Evolutionary conservation across 2,797 vertebrate species (phyloP).

Genomic region (Chromobotia macracanthus): DNA sequence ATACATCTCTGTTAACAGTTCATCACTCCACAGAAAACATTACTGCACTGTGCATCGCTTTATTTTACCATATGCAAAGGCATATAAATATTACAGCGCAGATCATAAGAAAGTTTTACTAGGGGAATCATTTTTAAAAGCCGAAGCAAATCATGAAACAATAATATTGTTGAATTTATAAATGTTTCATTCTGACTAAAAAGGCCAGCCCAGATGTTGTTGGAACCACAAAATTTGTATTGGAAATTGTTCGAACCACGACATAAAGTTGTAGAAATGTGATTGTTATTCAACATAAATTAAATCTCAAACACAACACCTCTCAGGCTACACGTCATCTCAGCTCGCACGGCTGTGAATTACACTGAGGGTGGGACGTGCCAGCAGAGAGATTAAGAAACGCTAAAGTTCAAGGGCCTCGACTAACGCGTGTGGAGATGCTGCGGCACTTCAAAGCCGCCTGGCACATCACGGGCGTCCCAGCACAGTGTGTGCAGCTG

Average conservation of each 20-base stretch:
- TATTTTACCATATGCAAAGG: conserved; percentile 18
- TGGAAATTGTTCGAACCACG: neutral
- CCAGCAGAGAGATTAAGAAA: conserved; percentile 59
- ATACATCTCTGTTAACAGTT: conserved; percentile 30
- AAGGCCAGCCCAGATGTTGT: neutral
- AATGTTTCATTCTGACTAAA: neutral
- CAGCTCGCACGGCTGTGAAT: conserved; percentile 54
- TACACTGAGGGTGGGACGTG: conserved; percentile 55
- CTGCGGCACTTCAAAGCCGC: conserved; percentile 59
- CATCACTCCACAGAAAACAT: conserved; percentile 37
- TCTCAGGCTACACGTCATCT: conserved; percentile 15
- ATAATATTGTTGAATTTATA: conserved; percentile 6
- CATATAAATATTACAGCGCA: conserved; percentile 6
- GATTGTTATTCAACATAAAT: neutral
- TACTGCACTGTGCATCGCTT: conserved; percentile 20
- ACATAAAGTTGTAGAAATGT: neutral
- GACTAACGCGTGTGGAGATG: conserved; percentile 58
- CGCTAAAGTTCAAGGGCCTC: conserved; percentile 57
- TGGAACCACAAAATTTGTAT: neutral
- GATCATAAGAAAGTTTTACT: conserved; percentile 1
- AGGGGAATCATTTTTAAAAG: neutral
- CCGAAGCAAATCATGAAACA: neutral
- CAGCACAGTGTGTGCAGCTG: conserved; percentile 52
- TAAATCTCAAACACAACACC: conserved; percentile 16
- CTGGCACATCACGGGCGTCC: conserved; percentile 57